Percentiles rank a stretch among this genome's conserved stretches.
phyloP scores from a whole-genome alignment of 2,113 vertebrate species.

The Thalassarche chlororhynchos region DNA sequence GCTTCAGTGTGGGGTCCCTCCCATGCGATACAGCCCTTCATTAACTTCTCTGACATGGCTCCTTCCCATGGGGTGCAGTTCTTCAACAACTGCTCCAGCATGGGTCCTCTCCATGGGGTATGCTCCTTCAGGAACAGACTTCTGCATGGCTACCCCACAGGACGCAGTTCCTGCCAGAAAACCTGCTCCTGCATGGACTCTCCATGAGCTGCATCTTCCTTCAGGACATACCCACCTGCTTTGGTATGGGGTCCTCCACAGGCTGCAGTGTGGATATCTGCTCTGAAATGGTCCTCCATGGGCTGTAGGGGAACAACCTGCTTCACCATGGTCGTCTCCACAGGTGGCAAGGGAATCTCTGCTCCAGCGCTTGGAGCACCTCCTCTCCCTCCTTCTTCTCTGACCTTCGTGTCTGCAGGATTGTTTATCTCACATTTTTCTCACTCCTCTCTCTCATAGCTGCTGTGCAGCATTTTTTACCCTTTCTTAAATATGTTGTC shows the following conservation, averaged over 20 bases:
- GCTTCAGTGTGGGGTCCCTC: neutral
- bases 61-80: neutral
- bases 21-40: neutral
- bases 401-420: neutral
- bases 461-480: neutral
- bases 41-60: neutral
- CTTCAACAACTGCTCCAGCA: neutral
- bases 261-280: neutral
- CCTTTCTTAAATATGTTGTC: neutral
- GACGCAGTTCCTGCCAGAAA: neutral
- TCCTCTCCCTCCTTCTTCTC: neutral
- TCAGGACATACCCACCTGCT: neutral
- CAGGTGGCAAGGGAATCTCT: neutral
- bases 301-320: neutral
- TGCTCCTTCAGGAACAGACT: neutral
- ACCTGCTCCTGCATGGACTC: neutral
- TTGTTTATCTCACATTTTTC: neutral
- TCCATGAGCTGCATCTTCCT: neutral
- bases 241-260: neutral
- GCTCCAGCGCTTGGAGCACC: neutral
- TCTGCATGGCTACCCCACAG: neutral
- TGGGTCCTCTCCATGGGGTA: neutral
- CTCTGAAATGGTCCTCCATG: neutral
- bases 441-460: neutral
- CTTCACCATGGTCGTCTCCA: neutral